These are phyloP conservation scores for Danio albolineatus DNA, from an alignment of 2,797 vertebrate genomes.

Conservation along the genomic window DNA sequence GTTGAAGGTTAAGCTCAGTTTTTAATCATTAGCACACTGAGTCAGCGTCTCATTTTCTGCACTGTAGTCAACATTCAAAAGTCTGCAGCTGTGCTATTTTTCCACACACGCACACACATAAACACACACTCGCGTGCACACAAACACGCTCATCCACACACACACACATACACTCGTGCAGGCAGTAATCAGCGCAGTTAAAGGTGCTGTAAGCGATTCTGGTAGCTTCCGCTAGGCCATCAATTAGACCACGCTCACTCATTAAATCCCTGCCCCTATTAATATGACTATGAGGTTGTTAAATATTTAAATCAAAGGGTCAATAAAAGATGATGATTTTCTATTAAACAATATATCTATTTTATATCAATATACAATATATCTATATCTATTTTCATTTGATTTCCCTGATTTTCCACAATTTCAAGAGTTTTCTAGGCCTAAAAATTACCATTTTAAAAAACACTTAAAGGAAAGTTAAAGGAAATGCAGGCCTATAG, in stretches of 20 bases:
- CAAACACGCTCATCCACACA: constrained; percentile 34
- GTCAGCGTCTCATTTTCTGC: constrained; percentile 45
- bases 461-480: no score
- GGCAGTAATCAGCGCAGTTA: constrained; percentile 18
- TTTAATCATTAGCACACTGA: constrained; percentile 51
- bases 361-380: no score
- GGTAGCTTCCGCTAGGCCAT: not conserved
- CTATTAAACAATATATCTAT: no score
- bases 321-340: no score
- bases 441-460: no score
- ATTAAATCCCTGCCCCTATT: no score
- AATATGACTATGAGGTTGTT: no score
- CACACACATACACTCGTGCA: not conserved
- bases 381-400: no score
- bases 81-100: constrained; percentile 42
- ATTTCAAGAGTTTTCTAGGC: no score
- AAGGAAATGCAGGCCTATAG: no score
- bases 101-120: constrained; percentile 10
- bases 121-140: constrained; percentile 22
- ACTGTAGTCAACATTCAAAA: constrained; percentile 44
- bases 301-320: no score
- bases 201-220: constrained; percentile 1
- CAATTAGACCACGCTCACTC: not conserved
- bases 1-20: constrained; percentile 42
- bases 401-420: no score